Evolutionary conservation across 1,140 invertebrate genomes (phyloP).

Genomic region (Pachyrhynchus sulphureomaculatus): DNA sequence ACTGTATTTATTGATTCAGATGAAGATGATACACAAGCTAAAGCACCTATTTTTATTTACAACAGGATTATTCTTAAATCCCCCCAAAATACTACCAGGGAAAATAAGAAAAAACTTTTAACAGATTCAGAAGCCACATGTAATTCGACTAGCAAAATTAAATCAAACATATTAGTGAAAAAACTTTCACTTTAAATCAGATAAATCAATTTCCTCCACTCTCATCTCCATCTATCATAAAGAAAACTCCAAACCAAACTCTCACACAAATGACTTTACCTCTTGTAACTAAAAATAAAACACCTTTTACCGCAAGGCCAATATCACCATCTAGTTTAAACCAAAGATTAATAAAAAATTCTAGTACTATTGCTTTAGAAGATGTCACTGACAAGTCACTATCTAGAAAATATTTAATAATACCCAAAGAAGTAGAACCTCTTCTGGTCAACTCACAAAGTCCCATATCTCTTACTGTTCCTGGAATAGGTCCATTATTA

Average conservation of each 20-base stretch:
- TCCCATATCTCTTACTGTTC: conserved; percentile 10
- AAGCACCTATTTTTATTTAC: too few relatives aligned
- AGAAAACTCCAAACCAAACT: too few relatives aligned
- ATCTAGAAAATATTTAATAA: conserved; percentile 6
- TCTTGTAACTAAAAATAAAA: too few relatives aligned
- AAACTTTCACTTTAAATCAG: not conserved
- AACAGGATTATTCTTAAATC: too few relatives aligned
- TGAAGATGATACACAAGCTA: not conserved
- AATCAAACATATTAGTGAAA: not conserved
- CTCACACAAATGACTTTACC: too few relatives aligned
- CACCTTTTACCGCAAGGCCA: not conserved
- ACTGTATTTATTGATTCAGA: conserved; percentile 12
- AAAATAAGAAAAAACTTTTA: too few relatives aligned
- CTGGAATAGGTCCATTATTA: conserved; percentile 11
- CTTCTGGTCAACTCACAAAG: conserved; percentile 1
- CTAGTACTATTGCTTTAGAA: not conserved
- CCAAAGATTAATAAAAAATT: not conserved
- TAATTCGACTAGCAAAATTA: too few relatives aligned
- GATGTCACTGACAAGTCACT: not conserved
- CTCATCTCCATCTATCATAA: too few relatives aligned
- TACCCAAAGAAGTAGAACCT: conserved; percentile 9
- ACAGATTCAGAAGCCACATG: too few relatives aligned
- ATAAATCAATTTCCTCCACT: too few relatives aligned
- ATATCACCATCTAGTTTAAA: not conserved
- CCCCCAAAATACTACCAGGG: too few relatives aligned